Evolutionary conservation across 1,140 invertebrate genomes (phyloP).

Genomic region (Cardiocondyla obscurior): DNA sequence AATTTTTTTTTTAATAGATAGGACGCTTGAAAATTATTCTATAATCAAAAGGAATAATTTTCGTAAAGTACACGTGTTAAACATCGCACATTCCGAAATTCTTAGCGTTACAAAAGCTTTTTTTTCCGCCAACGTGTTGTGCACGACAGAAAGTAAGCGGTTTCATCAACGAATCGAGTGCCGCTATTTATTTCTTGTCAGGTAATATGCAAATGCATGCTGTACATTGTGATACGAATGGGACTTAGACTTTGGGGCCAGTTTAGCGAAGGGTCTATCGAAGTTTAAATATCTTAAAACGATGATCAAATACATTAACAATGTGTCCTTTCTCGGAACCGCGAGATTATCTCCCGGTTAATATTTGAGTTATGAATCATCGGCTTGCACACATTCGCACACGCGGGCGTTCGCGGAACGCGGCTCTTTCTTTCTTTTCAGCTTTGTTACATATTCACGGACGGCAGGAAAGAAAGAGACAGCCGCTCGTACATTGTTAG

Average conservation of each 20-base stretch:
- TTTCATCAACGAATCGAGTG: neutral
- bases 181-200: neutral
- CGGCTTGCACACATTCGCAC: constrained; percentile 8
- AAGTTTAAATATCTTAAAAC: constrained; percentile 6
- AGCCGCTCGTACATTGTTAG: constrained; percentile 58
- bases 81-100: neutral
- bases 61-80: no score
- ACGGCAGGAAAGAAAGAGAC: neutral
- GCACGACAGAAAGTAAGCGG: neutral
- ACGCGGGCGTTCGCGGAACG: constrained; percentile 13
- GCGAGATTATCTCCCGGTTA: constrained; percentile 20
- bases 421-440: constrained; percentile 4
- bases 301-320: neutral
- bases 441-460: constrained; percentile 27
- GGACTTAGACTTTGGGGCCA: neutral
- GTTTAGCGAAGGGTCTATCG: neutral
- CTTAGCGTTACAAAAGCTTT: neutral
- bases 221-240: neutral
- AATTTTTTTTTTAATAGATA: no score
- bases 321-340: constrained; percentile 1
- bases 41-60: no score
- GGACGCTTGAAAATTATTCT: no score
- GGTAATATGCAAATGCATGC: neutral
- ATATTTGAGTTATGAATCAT: constrained; percentile 49
- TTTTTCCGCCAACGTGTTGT: neutral